These are phyloP conservation scores for Polymixis flavicincta DNA, from an alignment of 2,888 invertebrate genomes.

Conservation along the genomic window DNA sequence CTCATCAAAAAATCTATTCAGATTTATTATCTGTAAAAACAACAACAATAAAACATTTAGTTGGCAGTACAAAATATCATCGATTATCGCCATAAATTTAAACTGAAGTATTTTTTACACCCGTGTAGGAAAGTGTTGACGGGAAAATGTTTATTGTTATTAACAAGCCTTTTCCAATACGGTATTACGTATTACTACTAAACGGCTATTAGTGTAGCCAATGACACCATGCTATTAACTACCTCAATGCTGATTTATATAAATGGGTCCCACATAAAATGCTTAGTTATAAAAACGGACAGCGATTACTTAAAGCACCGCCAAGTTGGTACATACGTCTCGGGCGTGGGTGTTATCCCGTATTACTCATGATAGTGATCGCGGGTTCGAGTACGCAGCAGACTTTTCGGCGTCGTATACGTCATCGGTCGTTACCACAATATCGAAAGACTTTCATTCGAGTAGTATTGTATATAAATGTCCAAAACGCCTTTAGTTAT, in stretches of 20 bases:
- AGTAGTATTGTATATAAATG: slow-evolving; percentile 42
- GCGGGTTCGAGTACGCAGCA: slow-evolving; percentile 64
- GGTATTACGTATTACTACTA: neutral
- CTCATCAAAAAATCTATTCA: no score
- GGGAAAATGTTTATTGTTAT: neutral
- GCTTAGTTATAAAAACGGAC: slow-evolving; percentile 55
- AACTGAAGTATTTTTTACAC: neutral
- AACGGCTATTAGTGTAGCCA: slow-evolving; percentile 23
- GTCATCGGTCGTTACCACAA: slow-evolving; percentile 64
- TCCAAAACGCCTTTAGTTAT: slow-evolving; percentile 48
- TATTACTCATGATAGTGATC: slow-evolving; percentile 71
- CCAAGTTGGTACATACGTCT: slow-evolving; percentile 59
- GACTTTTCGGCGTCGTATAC: slow-evolving; percentile 71
- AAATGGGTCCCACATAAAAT: slow-evolving; percentile 45
- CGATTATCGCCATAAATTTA: neutral
- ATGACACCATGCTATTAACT: slow-evolving; percentile 33
- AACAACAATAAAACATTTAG: neutral
- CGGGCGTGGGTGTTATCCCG: slow-evolving; percentile 70
- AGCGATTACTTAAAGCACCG: slow-evolving; percentile 59
- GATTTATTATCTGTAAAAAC: no score
- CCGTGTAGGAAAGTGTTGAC: neutral
- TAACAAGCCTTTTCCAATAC: neutral
- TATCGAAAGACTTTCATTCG: slow-evolving; percentile 61
- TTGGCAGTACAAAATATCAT: neutral
- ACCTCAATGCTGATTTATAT: slow-evolving; percentile 41